Conservation (phyloP, 2,113 vertebrate species). For the Pionites leucogaster region DNA sequence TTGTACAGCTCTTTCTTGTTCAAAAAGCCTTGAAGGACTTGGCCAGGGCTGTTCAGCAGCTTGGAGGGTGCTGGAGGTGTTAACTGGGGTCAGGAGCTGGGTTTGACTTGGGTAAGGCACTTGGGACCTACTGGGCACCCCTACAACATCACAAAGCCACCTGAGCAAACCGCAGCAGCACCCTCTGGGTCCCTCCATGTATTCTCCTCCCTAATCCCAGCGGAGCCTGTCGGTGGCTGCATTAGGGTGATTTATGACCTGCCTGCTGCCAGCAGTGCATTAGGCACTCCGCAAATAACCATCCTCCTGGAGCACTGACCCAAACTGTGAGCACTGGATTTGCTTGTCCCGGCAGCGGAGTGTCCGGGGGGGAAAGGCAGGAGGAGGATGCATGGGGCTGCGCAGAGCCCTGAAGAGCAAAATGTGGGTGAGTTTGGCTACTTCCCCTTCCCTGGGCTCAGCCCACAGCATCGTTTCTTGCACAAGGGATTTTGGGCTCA, state of each 20-base stretch:
- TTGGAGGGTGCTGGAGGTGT: not conserved
- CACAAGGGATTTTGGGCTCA: not conserved
- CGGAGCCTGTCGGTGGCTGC: not conserved
- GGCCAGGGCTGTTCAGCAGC: not conserved
- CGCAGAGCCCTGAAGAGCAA: not conserved
- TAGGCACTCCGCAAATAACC: not conserved
- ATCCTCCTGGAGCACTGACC: not conserved
- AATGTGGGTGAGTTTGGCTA: not conserved
- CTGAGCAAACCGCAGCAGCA: not conserved
- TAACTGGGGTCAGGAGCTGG: not conserved
- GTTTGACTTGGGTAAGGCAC: not conserved
- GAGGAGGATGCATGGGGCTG: not conserved
- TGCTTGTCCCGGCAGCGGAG: rapidly evolving
- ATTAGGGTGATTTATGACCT: not conserved
- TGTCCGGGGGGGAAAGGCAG: not conserved
- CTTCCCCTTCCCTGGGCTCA: not conserved
- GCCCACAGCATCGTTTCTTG: not conserved
- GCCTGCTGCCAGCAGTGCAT: not conserved
- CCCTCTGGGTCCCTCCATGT: not conserved
- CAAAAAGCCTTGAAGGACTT: not conserved
- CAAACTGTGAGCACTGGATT: not conserved
- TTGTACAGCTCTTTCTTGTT: not conserved
- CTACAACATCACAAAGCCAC: rapidly evolving
- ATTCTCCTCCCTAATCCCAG: not conserved
- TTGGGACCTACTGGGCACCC: not conserved